Conservation (phyloP, 1,140 invertebrate species). For the Ceratosolen solmsi region DNA sequence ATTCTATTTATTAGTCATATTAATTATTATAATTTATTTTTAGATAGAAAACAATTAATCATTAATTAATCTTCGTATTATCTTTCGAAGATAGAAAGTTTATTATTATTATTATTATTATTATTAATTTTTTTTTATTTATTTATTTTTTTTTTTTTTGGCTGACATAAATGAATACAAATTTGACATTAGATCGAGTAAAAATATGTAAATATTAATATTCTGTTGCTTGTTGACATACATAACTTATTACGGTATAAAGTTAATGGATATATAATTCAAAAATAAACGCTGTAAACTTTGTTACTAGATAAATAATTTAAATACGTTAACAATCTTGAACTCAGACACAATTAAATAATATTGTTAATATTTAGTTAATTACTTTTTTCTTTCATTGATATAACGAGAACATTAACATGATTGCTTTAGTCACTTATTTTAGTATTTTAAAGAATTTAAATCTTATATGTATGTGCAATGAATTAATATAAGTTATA, state of each 20-base stretch:
- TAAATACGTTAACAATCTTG: background rate
- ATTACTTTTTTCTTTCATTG: background rate
- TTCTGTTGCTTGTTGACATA: conserved; percentile 30
- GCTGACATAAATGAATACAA: conserved; percentile 24
- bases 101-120: too few species aligned
- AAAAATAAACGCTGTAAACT: conserved; percentile 1
- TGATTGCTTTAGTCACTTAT: background rate
- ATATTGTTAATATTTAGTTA: background rate
- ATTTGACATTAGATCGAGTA: conserved; percentile 15
- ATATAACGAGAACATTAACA: background rate
- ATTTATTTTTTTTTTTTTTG: background rate
- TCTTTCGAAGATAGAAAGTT: background rate
- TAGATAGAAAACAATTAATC: conserved; percentile 13
- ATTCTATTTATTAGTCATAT: conserved; percentile 12
- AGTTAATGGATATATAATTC: background rate
- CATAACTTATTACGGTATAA: background rate
- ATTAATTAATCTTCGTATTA: background rate
- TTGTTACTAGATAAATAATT: conserved; percentile 18
- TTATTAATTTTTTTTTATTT: too few species aligned
- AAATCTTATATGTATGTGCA: conserved; percentile 5
- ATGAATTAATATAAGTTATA: conserved; percentile 17
- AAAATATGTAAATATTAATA: conserved; percentile 39
- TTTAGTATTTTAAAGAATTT: conserved; percentile 16
- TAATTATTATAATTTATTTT: conserved; percentile 22
- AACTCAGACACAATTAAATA: conserved; percentile 5